Conservation (phyloP, 35 echinoderm and acorn worm species). For the Patiria miniata region DNA sequence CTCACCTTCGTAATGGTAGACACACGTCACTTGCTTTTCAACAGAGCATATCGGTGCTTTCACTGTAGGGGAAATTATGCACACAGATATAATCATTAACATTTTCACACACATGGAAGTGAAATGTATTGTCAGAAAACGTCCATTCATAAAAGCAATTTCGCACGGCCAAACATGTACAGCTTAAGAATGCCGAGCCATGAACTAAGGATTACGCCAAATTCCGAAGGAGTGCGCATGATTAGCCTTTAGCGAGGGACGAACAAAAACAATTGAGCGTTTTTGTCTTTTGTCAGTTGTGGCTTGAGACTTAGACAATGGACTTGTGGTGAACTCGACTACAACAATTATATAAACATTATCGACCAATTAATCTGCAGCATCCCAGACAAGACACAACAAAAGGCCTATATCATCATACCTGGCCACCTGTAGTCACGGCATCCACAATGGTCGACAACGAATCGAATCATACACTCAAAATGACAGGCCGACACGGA, state of each 20-base stretch:
- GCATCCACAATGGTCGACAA: slow-evolving; percentile 17
- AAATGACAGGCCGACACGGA: background rate
- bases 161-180: too few relatives aligned
- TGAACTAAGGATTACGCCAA: too few relatives aligned
- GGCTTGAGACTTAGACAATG: background rate
- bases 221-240: too few relatives aligned
- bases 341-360: too few relatives aligned
- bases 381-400: too few relatives aligned
- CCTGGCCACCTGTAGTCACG: slow-evolving; percentile 44
- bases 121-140: too few relatives aligned
- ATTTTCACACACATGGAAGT: too few relatives aligned
- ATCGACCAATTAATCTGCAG: too few relatives aligned
- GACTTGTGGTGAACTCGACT: too few relatives aligned
- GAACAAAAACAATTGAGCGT: background rate
- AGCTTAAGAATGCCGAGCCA: too few relatives aligned
- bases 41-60: background rate
- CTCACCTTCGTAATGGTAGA: slow-evolving; percentile 6
- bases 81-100: background rate
- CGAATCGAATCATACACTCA: slow-evolving; percentile 9
- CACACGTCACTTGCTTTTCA: background rate
- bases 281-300: background rate
- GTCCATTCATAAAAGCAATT: too few relatives aligned
- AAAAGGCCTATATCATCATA: too few relatives aligned
- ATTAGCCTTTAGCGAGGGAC: background rate
- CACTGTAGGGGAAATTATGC: background rate